Evolutionary conservation across 2,113 vertebrate genomes (phyloP).

Genomic region (Phycodurus eques): DNA sequence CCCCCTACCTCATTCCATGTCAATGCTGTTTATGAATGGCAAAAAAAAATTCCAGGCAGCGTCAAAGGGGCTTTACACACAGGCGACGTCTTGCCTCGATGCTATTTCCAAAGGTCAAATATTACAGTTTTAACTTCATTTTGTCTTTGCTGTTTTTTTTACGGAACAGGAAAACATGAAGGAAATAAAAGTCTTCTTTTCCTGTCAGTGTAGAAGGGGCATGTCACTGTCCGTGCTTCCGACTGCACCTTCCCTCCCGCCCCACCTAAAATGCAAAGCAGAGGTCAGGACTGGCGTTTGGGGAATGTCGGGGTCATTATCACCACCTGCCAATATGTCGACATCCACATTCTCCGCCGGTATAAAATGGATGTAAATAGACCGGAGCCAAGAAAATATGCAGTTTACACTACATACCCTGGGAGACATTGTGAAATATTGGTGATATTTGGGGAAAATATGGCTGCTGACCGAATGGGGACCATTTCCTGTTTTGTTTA

Average conservation of each 20-base stretch:
- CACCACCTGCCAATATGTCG: slow-evolving; percentile 29
- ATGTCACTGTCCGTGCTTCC: slow-evolving; percentile 49
- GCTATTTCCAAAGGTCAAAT: no score
- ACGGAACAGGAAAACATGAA: no score
- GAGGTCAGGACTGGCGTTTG: slow-evolving; percentile 8
- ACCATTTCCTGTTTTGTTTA: neutral
- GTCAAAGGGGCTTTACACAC: no score
- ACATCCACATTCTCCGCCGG: slow-evolving; percentile 10
- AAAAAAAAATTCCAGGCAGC: no score
- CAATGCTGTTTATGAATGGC: no score
- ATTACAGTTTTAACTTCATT: no score
- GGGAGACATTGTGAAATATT: neutral
- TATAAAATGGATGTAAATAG: slow-evolving; percentile 1
- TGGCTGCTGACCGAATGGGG: neutral
- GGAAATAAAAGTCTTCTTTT: no score
- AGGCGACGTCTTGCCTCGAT: no score
- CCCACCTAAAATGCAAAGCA: slow-evolving; percentile 2
- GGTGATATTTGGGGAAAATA: no score
- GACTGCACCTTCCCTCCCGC: slow-evolving; percentile 14
- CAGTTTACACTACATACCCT: neutral
- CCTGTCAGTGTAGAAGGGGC: neutral
- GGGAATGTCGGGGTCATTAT: slow-evolving; percentile 46
- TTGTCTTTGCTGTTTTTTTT: neutral
- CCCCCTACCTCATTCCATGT: no score
- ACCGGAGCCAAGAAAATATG: neutral